Base-by-base conservation (phyloP, 2,888 invertebrate genomes). In the Catocala sponsa region DNA sequence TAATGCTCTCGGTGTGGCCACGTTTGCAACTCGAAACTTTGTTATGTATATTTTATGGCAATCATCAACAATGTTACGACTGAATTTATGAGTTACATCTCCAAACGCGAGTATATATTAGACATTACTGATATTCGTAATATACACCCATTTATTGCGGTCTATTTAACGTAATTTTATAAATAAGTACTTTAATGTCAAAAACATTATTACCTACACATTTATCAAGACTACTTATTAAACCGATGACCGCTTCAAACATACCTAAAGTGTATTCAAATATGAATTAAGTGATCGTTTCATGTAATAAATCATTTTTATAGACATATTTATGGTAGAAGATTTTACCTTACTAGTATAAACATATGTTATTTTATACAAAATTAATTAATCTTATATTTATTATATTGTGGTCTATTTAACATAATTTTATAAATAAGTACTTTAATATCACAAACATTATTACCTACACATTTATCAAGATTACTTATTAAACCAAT, bases 31-130 rank as follows among this genome's bases (percentile, higher is more conserved):
- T 69, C 41, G 50, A 69, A 74, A 75, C 63, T 73, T 79, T 73
- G 65, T 72, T 64, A 68, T 57, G 63, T 70, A 63, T 67, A 69
- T 67, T 77, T 76, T 71, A 75, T 68, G 59, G 57, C 67, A 76
- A 76, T 69, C 73, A 70, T 71, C 71, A 73, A 78, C 63, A 64
- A 63, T 65, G 61, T 76, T 78, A 70, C 57, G 70, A 70, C 73
- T 64, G 32, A 60, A 76, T 71, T 78, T 75, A 71, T 68, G 67
- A 53, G 57, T 61, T 69, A 67, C 56, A 65, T 70, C 53, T 65
- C 53, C 53, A 66, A 71, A 68, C 63, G 56, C 35, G 59, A 68
- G 51, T 55, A 55, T 62, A 48, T 63, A 65, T 66, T 71, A 68
- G 47, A 60, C 47, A 57, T 70, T 64, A 59, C 49, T 65, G 25